Evolutionary conservation across 2,888 invertebrate genomes (phyloP), one percentile per base, ranked within the genome.

Genomic region (Punctoribates punctum): DNA sequence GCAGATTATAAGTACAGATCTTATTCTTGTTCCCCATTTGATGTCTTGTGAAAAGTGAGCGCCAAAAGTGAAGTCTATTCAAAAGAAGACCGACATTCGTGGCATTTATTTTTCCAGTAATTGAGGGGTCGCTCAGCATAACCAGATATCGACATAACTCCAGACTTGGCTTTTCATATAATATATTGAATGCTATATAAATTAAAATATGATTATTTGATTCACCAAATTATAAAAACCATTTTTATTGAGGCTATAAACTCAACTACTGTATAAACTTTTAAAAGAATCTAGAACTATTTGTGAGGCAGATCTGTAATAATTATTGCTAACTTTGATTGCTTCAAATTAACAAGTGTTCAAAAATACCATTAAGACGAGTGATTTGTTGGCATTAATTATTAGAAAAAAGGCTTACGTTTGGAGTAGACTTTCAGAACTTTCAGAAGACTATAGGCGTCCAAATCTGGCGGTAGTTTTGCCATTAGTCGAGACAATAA

Each of bases 131-230:
- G 78, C 89, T 84, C 82, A 90, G 84, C 88, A 90, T 89, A 78
- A 90, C 87, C 74, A 90, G 85, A 82, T 89, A 88, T 83, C 89
- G 88, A 83, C 89, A 89, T 80, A 90, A 84, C 83, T 88, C 90
- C 79, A 88, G 83, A 80, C 87, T 87, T 57, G 89, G 89, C 82
- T 88, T 88, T 79, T 87, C 87, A 54, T 86, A 85, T 65, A 88
- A 73, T 11, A 79, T 67, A 75, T 79, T 77, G 6, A 79, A 54
- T 73, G 78, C 79, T 79, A 62, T 38, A 42, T 20, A 15, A 34
- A 74, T 29, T 6, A 48, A 48, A 11, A 48, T 3, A 34, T 8
- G 34, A 34, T 34, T 34, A 34, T 34, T 34, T 34, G 34, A 34
- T 17, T 23, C 11, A 17, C 17, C 42, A 20, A 23, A 34, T 34